phyloP scores from a whole-genome alignment of 2,797 vertebrate genomes.

The Atherinosoma microstoma region DNA sequence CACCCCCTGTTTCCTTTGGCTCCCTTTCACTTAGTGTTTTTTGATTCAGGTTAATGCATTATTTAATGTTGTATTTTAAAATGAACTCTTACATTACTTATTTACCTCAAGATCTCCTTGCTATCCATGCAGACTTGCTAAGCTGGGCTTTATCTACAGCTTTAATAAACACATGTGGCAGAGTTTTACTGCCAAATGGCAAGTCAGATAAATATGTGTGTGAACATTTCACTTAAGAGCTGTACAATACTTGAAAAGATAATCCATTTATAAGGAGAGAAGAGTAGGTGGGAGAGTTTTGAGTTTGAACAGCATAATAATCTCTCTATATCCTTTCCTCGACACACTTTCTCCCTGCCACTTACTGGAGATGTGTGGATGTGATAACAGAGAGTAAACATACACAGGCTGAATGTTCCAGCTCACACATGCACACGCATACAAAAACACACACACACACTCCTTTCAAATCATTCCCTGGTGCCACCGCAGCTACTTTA shows the following conservation, averaged over 20 bases:
- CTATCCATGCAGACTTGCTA: slow-evolving; percentile 28
- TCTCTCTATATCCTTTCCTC: slow-evolving; percentile 67
- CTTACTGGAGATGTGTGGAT: slow-evolving; percentile 74
- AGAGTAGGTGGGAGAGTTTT: slow-evolving; percentile 57
- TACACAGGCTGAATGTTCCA: slow-evolving; percentile 69
- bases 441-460: slow-evolving; percentile 40
- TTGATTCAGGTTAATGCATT: slow-evolving; percentile 36
- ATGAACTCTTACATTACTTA: slow-evolving; percentile 24
- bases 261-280: slow-evolving; percentile 68
- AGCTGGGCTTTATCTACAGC: slow-evolving; percentile 49
- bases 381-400: slow-evolving; percentile 77
- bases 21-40: slow-evolving; percentile 12
- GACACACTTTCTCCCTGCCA: slow-evolving; percentile 57
- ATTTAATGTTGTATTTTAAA: slow-evolving; percentile 40
- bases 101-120: slow-evolving; percentile 36
- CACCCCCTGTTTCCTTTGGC: slow-evolving; percentile 39
- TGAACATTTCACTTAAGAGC: slow-evolving; percentile 74
- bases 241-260: slow-evolving; percentile 75
- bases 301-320: slow-evolving; percentile 69
- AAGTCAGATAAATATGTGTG: slow-evolving; percentile 65
- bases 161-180: slow-evolving; percentile 62
- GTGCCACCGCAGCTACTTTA: slow-evolving; percentile 84
- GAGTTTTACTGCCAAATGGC: slow-evolving; percentile 60
- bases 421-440: slow-evolving; percentile 8
- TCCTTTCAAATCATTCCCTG: slow-evolving; percentile 80